A percentile compares a stretch with the other conserved stretches of the same genome.
These are phyloP conservation scores for Mechanitis mazaeus DNA, from an alignment of 2,888 invertebrate genomes.

Conservation along the genomic window DNA sequence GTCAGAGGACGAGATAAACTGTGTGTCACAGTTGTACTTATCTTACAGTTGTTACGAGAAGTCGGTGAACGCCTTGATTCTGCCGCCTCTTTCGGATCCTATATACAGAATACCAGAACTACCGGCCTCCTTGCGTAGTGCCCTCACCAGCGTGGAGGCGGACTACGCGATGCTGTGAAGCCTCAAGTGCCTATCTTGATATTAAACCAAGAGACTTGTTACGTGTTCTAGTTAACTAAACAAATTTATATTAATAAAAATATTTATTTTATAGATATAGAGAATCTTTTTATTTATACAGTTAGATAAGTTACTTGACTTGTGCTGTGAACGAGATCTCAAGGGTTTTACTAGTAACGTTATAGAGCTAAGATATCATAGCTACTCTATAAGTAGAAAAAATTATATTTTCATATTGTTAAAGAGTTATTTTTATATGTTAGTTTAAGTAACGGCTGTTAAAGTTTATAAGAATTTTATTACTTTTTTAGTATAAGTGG, in stretches of 20 bases:
- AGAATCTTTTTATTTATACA: constrained; percentile 8
- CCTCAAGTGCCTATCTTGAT: constrained; percentile 17
- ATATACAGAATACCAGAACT: constrained; percentile 61
- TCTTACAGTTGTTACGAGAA: constrained; percentile 58
- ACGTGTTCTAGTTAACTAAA: constrained; percentile 8
- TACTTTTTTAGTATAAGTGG: background rate
- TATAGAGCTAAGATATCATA: constrained; percentile 8
- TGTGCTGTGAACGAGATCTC: constrained; percentile 70
- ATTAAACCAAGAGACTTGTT: constrained; percentile 30
- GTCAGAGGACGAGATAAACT: constrained; percentile 60
- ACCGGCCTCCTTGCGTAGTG: constrained; percentile 49
- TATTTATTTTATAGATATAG: constrained; percentile 16
- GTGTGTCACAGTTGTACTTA: constrained; percentile 57
- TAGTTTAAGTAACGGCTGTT: background rate
- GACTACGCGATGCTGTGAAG: constrained; percentile 47
- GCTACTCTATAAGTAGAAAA: constrained; percentile 1
- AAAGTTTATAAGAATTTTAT: background rate
- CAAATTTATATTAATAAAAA: constrained; percentile 3
- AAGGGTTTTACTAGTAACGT: constrained; percentile 30
- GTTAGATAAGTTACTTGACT: constrained; percentile 19
- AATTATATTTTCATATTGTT: constrained; percentile 5
- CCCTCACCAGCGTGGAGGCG: constrained; percentile 50
- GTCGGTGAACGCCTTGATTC: constrained; percentile 47
- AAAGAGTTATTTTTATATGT: background rate
- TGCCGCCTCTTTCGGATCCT: constrained; percentile 64